Percentiles rank a stretch among this genome's conserved stretches.
Evolutionary conservation across 2,797 vertebrate genomes (phyloP).

Genomic region (Parambassis ranga): DNA sequence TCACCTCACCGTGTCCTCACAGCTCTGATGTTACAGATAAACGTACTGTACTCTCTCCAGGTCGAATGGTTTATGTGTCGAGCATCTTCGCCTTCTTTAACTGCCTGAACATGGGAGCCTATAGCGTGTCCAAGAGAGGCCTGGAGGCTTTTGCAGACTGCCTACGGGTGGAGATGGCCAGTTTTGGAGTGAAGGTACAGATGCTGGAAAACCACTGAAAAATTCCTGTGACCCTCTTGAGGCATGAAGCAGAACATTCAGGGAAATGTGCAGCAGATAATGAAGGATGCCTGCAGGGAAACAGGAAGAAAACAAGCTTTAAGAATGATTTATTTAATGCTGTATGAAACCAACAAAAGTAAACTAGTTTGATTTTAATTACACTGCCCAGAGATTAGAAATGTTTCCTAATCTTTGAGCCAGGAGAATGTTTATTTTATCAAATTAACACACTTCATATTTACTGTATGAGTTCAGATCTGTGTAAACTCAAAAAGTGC

Average conservation of each 20-base stretch:
- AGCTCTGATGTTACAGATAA: neutral
- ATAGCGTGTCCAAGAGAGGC: slow-evolving; percentile 83
- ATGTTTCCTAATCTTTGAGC: too few relatives aligned
- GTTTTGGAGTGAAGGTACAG: slow-evolving; percentile 80
- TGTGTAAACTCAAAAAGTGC: too few relatives aligned
- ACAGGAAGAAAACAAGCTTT: neutral
- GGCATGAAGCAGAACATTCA: too few relatives aligned
- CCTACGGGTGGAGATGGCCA: slow-evolving; percentile 83
- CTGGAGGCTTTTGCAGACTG: slow-evolving; percentile 84
- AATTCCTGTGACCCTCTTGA: neutral
- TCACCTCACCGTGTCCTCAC: accelerated
- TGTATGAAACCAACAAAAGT: too few relatives aligned
- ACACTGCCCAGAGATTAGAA: neutral
- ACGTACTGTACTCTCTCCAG: slow-evolving; percentile 36
- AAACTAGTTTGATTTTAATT: neutral
- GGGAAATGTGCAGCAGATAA: neutral
- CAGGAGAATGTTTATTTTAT: too few relatives aligned
- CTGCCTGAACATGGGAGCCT: slow-evolving; percentile 79
- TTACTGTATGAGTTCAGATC: too few relatives aligned
- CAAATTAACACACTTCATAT: too few relatives aligned
- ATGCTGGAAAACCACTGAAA: neutral
- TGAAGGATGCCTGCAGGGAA: neutral
- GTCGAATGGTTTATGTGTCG: slow-evolving; percentile 83
- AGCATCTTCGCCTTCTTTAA: slow-evolving; percentile 79
- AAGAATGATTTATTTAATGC: neutral